These are phyloP conservation scores for Drosophila sp. DNA, from an alignment of 1,140 invertebrate genomes.

Conservation along the genomic window DNA sequence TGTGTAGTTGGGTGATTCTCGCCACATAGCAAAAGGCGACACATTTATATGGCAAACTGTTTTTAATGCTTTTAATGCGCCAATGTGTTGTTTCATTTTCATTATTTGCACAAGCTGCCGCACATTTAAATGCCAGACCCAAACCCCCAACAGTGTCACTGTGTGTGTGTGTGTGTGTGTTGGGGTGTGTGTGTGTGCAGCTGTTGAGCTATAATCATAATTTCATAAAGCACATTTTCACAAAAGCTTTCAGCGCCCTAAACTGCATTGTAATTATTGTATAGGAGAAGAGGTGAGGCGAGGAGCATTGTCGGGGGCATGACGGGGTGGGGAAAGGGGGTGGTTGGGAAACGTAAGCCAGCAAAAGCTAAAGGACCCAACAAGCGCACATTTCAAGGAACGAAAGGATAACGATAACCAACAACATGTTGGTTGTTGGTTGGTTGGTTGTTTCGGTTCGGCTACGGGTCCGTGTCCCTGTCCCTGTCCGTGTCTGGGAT, in stretches of 20 bases:
- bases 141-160: not conserved
- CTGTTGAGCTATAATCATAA: conserved; percentile 81
- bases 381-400: conserved; percentile 61
- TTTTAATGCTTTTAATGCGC: conserved; percentile 81
- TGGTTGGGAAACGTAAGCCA: not conserved
- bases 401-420: conserved; percentile 77
- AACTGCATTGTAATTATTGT: conserved; percentile 80
- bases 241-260: conserved; percentile 81
- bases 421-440: conserved; percentile 64
- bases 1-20: too few relatives aligned
- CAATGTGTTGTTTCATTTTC: conserved; percentile 82
- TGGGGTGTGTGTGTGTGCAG: conserved; percentile 54
- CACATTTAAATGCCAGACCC: conserved; percentile 72
- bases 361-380: conserved; percentile 41
- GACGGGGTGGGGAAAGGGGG: not conserved
- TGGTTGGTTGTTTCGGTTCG: conserved; percentile 35
- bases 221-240: conserved; percentile 82
- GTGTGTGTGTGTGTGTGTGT: not conserved
- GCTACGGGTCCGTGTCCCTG: conserved; percentile 3
- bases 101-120: conserved; percentile 81
- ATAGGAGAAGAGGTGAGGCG: conserved; percentile 25
- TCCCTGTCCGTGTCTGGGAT: conserved; percentile 1
- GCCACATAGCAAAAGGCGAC: conserved; percentile 16
- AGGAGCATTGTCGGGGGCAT: not conserved
- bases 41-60: conserved; percentile 80